Evolutionary conservation across 2,113 vertebrate genomes (phyloP), one percentile per base, ranked within the genome.

Genomic region (Hippocampus barbouri): DNA sequence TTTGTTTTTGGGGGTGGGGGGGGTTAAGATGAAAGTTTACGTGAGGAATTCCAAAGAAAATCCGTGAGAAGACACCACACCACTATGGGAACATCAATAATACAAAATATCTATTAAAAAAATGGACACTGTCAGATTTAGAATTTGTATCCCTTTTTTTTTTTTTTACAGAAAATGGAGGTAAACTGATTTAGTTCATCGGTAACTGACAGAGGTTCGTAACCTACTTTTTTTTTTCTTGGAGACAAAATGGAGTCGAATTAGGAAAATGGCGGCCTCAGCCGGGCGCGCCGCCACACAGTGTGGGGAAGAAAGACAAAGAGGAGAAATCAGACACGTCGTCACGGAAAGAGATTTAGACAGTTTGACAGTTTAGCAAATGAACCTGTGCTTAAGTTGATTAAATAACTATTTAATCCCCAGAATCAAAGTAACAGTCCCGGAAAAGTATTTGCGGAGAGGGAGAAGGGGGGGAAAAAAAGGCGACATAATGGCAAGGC

Each of bases 191-290:
- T 41, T 23, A 60, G 23, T 23, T 4, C 21, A 57, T 9, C 20
- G 30, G 18, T 40, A 64, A 41, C 62, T 12, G 14, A 21, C 5
- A 14, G 4, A 20, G 18, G 3, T 78, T 85, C 71, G 41, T 83
- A 84, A 83, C 80, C 80, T 82, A 84, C 78, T 83, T 85, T 70
- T 49, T 49, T 84, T 2, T 21, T 70, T 3, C 73, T 71, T 30
- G 56, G 34, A 87, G 72, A 89, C 88, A 93, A 92, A 91, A 92
- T 92, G 91, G 91, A 90, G 89, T 85, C 82, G 23, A 74, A 64
- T 83, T 85, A 82, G 88, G 78, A 91, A 92, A 86, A 92, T 92
- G 91, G 91, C 89, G 78, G 85, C 83, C 82, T 53, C 66, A 12
- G 68, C 75, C 71, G 59, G 70, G 14, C 69, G 75, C 77, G 69